A percentile compares a stretch with the other conserved stretches of the same genome.
Conservation (phyloP, 2,888 invertebrate species). For the Cosmorhoe ocellata region DNA sequence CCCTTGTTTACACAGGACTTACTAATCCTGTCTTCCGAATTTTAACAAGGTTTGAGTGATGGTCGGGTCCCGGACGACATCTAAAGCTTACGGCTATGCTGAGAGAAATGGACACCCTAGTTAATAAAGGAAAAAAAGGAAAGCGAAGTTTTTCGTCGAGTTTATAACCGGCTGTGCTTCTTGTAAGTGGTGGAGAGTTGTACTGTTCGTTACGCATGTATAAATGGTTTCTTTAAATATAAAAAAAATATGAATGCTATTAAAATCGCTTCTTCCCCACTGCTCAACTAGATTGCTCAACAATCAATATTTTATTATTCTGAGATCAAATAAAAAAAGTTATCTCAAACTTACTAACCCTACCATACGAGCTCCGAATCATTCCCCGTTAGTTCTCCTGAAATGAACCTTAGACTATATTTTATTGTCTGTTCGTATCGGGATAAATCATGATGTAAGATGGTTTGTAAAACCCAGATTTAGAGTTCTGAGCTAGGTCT, state of each 20-base stretch:
- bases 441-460: constrained; percentile 77
- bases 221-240: no score
- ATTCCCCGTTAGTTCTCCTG: constrained; percentile 45
- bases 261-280: no score
- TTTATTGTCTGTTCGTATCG: constrained; percentile 71
- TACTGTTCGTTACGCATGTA: no score
- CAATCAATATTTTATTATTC: no score
- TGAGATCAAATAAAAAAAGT: no score
- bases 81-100: constrained; percentile 30
- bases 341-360: constrained; percentile 61
- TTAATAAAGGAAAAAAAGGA: no score
- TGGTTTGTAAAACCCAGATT: constrained; percentile 60
- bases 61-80: constrained; percentile 44
- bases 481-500: constrained; percentile 57
- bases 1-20: constrained; percentile 68
- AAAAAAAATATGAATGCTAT: no score
- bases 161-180: constrained; percentile 6
- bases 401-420: constrained; percentile 70
- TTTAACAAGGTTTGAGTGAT: constrained; percentile 72
- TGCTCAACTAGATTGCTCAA: no score
- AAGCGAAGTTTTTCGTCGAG: constrained; percentile 16
- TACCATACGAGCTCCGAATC: constrained; percentile 37
- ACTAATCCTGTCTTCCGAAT: constrained; percentile 69
- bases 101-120: not conserved
- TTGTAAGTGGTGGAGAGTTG: no score